Percentiles rank a stretch among this genome's conserved stretches.
These are phyloP conservation scores for Copidosoma floridanum DNA, from an alignment of 1,140 invertebrate species.

Conservation along the genomic window DNA sequence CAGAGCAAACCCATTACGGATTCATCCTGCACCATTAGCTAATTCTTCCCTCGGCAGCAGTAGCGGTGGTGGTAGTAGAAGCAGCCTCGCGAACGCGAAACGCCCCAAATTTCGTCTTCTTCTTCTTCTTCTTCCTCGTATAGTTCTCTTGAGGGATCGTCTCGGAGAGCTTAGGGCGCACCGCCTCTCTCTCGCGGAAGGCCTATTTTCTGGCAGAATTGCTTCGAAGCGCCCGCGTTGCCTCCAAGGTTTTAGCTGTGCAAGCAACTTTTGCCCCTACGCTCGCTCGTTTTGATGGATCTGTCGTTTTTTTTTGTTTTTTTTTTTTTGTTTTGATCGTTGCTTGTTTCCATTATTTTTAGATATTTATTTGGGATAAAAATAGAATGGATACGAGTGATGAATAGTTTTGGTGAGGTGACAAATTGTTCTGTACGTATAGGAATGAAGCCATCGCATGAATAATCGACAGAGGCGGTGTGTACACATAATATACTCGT, in stretches of 20 bases:
- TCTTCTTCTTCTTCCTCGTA: slow-evolving; percentile 1
- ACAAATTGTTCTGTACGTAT: no score
- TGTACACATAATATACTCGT: no score
- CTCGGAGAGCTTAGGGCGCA: slow-evolving; percentile 19
- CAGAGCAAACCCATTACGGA: slow-evolving; percentile 57
- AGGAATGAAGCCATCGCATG: no score
- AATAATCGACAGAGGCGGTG: no score
- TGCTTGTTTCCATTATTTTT: no score
- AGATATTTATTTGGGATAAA: no score
- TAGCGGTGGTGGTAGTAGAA: no score
- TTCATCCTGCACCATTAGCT: slow-evolving; percentile 58
- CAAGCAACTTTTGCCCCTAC: slow-evolving; percentile 2
- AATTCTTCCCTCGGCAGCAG: slow-evolving; percentile 50
- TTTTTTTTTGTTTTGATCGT: no score
- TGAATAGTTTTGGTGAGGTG: no score
- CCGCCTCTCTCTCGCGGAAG: slow-evolving; percentile 17
- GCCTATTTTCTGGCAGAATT: slow-evolving; percentile 28
- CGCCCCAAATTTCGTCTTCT: background rate
- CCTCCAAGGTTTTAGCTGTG: slow-evolving; percentile 7
- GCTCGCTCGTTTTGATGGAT: background rate
- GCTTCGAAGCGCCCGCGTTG: slow-evolving; percentile 11
- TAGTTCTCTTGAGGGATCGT: slow-evolving; percentile 26
- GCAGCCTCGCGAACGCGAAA: background rate
- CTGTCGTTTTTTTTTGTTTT: no score
- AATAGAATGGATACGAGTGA: no score